Conservation (phyloP, 2,888 invertebrate genomes). For the Tiliacea aurago region DNA sequence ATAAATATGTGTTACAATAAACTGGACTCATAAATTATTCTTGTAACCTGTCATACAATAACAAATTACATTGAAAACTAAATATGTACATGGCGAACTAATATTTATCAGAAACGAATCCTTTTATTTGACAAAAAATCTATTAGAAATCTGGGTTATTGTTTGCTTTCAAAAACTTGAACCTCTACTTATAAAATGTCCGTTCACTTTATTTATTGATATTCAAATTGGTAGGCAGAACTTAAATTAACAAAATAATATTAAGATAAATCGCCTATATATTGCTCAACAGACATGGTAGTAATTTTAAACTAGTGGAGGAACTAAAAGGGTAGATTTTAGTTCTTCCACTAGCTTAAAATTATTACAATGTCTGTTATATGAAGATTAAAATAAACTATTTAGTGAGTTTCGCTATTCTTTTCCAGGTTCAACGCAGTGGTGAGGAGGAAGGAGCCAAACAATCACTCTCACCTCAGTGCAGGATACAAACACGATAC, state of each 20-base stretch:
- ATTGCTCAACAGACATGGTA: too few species aligned
- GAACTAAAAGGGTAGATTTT: too few species aligned
- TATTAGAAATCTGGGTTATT: conserved; percentile 7
- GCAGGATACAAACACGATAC: conserved; percentile 63
- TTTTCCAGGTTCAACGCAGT: conserved; percentile 81
- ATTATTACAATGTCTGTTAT: too few species aligned
- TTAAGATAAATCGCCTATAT: not conserved
- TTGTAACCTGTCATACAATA: conserved; percentile 23
- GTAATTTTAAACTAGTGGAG: too few species aligned
- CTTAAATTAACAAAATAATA: not conserved
- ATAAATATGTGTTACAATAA: not conserved
- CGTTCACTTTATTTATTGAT: too few species aligned
- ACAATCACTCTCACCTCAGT: conserved; percentile 70
- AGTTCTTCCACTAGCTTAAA: too few species aligned
- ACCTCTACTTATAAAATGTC: too few species aligned
- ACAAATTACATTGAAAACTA: conserved; percentile 17
- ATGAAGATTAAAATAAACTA: not conserved
- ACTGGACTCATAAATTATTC: conserved; percentile 1
- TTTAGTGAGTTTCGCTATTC: not conserved
- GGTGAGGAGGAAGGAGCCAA: conserved; percentile 78
- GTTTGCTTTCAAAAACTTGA: conserved; percentile 4
- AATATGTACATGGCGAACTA: conserved; percentile 6
- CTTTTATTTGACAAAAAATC: conserved; percentile 2
- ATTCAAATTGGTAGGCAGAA: too few species aligned
- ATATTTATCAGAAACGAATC: conserved; percentile 17